Percentiles rank a stretch among this genome's conserved stretches.
Evolutionary conservation across 2,797 vertebrate genomes (phyloP).

Genomic region (Enteromius anoplus): DNA sequence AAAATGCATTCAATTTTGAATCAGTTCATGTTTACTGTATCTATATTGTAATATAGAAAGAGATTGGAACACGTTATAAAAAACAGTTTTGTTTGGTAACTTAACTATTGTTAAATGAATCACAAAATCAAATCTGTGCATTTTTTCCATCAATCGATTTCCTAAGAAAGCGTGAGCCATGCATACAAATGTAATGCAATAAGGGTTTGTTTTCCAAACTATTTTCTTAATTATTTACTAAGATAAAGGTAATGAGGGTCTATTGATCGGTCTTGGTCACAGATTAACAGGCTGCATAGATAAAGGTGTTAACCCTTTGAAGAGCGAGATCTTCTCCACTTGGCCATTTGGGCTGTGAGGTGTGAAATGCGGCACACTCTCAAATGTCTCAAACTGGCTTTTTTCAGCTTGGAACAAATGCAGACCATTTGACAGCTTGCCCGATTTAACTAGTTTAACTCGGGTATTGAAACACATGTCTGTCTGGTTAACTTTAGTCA

Average conservation of each 20-base stretch:
- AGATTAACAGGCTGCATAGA: not conserved
- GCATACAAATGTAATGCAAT: not conserved
- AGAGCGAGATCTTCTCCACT: constrained; percentile 50
- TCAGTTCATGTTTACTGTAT: not conserved
- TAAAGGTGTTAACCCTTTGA: constrained; percentile 25
- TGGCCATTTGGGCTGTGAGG: constrained; percentile 44
- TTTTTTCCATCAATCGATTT: not conserved
- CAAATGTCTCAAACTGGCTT: constrained; percentile 24
- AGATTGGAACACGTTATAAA: not conserved
- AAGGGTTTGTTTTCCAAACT: not conserved
- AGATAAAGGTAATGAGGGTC: constrained; percentile 14
- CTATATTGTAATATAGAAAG: not conserved
- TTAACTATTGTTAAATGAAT: not conserved
- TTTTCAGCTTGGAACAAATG: constrained; percentile 13
- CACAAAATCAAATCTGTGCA: not conserved
- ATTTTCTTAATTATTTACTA: not conserved
- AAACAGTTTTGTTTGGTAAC: not conserved
- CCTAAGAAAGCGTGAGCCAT: not conserved
- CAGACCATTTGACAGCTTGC: constrained; percentile 3
- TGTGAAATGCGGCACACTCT: constrained; percentile 23
- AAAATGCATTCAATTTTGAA: not conserved
- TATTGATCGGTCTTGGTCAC: not conserved
- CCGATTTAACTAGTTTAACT: not conserved
- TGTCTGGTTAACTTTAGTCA: not conserved
- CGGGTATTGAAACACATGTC: not conserved